Percentiles rank a stretch among this genome's conserved stretches.
These are phyloP conservation scores for Heterodera filipjevi DNA, from an alignment of 2,888 invertebrate species.

Conservation along the genomic window DNA sequence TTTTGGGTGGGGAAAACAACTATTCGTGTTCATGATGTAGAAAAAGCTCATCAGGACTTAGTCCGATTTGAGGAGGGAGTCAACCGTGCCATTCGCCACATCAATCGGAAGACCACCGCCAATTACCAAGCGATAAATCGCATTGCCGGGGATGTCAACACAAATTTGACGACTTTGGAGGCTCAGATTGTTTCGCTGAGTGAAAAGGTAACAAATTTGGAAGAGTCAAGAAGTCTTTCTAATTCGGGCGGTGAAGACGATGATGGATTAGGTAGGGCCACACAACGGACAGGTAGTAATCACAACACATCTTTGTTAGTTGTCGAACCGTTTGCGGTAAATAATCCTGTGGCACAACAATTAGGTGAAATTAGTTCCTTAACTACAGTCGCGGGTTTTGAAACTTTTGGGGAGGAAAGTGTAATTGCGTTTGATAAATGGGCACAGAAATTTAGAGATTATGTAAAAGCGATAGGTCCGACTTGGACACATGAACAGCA, in stretches of 20 bases:
- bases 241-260: neutral
- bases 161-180: neutral
- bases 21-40: neutral
- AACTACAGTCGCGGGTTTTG: neutral
- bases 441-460: neutral
- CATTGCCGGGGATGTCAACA: neutral
- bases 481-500: neutral
- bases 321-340: constrained; percentile 5
- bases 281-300: neutral
- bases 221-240: neutral
- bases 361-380: neutral
- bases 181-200: neutral
- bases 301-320: neutral
- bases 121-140: neutral
- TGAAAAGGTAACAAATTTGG: neutral
- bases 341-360: neutral
- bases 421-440: neutral
- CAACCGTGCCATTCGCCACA: neutral
- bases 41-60: neutral
- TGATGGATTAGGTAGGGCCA: neutral
- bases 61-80: neutral
- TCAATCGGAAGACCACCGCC: neutral
- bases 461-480: neutral
- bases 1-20: neutral
- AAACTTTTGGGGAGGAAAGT: constrained; percentile 7